Evolutionary conservation across 1,140 invertebrate genomes (phyloP).

Genomic region (Calliopsis andreniformis): DNA sequence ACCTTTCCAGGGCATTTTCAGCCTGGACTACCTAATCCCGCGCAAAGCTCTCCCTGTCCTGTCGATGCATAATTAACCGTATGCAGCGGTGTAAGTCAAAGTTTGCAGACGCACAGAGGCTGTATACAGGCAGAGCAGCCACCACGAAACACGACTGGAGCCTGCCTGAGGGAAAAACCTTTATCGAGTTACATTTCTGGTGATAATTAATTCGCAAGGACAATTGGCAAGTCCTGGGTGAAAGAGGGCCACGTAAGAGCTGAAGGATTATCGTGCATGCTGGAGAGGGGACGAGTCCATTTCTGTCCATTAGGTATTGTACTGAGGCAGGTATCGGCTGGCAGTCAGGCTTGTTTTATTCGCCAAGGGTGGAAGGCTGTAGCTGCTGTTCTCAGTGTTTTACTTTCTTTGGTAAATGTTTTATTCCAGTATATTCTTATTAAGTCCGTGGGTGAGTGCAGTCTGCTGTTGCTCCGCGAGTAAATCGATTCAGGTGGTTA

Average conservation of each 20-base stretch:
- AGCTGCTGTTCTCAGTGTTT: no score
- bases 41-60: not conserved
- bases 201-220: constrained; percentile 48
- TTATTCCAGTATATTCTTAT: no score
- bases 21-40: not conserved
- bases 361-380: no score
- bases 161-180: constrained; percentile 6
- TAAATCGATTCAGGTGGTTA: no score
- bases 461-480: no score
- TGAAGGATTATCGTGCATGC: not conserved
- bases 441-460: no score
- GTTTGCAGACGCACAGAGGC: not conserved
- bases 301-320: constrained; percentile 10
- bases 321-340: no score
- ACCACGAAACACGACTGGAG: no score
- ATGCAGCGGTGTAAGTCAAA: constrained; percentile 2
- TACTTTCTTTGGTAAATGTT: no score
- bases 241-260: no score
- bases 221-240: no score
- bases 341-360: not conserved
- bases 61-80: constrained; percentile 19
- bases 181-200: constrained; percentile 44
- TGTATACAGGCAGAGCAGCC: no score
- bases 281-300: not conserved
- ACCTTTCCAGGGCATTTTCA: constrained; percentile 26